Evolutionary conservation across 1,140 invertebrate genomes (phyloP).

Genomic region (Aphidius gifuensis): DNA sequence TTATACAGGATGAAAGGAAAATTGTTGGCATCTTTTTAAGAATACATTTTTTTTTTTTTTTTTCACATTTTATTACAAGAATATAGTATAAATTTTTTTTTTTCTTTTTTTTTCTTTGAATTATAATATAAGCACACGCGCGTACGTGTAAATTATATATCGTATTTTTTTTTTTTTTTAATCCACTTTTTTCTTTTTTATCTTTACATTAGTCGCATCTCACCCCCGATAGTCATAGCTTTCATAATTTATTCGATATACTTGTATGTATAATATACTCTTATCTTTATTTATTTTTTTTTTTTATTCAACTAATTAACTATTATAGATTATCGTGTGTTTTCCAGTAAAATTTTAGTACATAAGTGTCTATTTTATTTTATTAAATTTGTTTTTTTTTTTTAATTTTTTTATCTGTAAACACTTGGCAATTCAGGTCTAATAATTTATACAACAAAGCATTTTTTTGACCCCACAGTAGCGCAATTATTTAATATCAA

Average conservation of each 20-base stretch:
- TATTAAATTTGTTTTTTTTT: conserved; percentile 26
- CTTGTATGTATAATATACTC: conserved; percentile 40
- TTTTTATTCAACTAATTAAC: conserved; percentile 30
- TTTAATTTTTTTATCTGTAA: conserved; percentile 46
- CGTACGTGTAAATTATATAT: conserved; percentile 22
- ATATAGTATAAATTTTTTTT: conserved; percentile 55
- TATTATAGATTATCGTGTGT: conserved; percentile 27
- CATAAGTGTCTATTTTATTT: conserved; percentile 16
- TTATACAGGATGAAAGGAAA: no score
- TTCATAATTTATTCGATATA: conserved; percentile 38
- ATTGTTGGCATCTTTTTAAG: not conserved
- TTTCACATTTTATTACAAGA: conserved; percentile 53
- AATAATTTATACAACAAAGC: conserved; percentile 54
- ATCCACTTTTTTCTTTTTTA: conserved; percentile 15
- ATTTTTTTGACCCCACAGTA: conserved; percentile 36
- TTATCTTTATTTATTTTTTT: conserved; percentile 36
- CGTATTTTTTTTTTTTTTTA: conserved; percentile 15
- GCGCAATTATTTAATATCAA: conserved; percentile 20
- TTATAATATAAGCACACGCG: conserved; percentile 25
- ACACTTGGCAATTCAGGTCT: conserved; percentile 56
- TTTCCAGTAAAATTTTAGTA: not conserved
- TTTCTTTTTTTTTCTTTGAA: conserved; percentile 33
- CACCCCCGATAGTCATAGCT: conserved; percentile 48
- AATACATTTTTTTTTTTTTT: conserved; percentile 28
- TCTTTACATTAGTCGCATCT: conserved; percentile 38